Percentiles rank a stretch among this genome's conserved stretches.
Evolutionary conservation across 2,113 vertebrate species (phyloP).

Genomic region (Cephalopholis sonnerati): DNA sequence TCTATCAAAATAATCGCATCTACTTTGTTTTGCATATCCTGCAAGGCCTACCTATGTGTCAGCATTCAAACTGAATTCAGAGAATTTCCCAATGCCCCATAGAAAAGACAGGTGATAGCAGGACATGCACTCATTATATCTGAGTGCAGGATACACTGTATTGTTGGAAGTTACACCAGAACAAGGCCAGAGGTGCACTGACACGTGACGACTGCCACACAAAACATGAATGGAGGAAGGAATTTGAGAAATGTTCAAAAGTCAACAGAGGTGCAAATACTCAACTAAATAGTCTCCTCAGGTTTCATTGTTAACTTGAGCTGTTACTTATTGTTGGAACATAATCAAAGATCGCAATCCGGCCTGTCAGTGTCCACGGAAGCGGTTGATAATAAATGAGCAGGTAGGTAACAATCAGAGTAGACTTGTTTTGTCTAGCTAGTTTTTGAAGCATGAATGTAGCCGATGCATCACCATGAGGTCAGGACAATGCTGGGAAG

Average conservation of each 20-base stretch:
- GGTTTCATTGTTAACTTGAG: constrained; percentile 74
- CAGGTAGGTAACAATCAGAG: constrained; percentile 21
- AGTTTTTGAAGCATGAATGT: constrained; percentile 44
- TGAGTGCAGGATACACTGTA: constrained; percentile 14
- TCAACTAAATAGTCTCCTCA: constrained; percentile 46
- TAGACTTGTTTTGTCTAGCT: constrained; percentile 42
- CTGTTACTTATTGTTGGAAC: constrained; percentile 64
- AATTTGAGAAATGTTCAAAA: constrained; percentile 73
- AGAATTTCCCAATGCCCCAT: neutral
- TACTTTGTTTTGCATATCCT: no score
- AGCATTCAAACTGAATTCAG: neutral
- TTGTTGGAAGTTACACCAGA: constrained; percentile 49
- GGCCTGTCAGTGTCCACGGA: constrained; percentile 2
- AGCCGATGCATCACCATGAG: constrained; percentile 15
- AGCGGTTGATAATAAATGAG: constrained; percentile 47
- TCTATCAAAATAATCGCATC: no score
- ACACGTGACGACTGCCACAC: constrained; percentile 57
- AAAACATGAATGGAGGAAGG: constrained; percentile 70
- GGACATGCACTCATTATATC: constrained; percentile 8
- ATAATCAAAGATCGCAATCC: constrained; percentile 45
- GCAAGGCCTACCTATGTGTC: neutral
- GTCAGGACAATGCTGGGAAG: constrained; percentile 37
- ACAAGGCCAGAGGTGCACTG: constrained; percentile 46
- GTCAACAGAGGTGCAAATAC: constrained; percentile 67
- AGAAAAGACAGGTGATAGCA: neutral